A percentile compares a stretch with the other conserved stretches of the same genome.
phyloP scores from a whole-genome alignment of 2,113 vertebrate species.

The Scartelaos histophorus region DNA sequence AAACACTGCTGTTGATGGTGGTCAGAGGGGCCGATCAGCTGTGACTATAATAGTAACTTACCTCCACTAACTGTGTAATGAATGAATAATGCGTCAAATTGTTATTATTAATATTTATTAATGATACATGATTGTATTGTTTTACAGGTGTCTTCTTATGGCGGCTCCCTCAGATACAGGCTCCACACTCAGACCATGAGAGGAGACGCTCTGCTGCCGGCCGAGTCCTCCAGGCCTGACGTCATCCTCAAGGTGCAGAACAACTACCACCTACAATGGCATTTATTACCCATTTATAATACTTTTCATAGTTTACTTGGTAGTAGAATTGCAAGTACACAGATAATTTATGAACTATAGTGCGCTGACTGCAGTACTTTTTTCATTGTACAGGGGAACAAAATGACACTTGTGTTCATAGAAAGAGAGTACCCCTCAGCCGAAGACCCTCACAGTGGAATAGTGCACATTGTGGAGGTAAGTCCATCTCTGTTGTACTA shows the following conservation, averaged over 20 bases:
- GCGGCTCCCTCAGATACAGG: conserved; percentile 85
- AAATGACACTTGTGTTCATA: conserved; percentile 92
- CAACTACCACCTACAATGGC: not conserved
- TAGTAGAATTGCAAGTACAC: not conserved
- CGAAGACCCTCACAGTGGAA: conserved; percentile 79
- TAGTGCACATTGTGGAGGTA: conserved; percentile 91
- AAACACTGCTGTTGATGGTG: too few relatives aligned
- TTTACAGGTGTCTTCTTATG: conserved; percentile 89
- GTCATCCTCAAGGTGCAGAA: conserved; percentile 84
- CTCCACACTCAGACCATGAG: conserved; percentile 86
- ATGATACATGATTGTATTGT: not conserved
- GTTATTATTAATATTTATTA: too few relatives aligned
- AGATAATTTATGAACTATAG: not conserved
- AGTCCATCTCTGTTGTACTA: conserved; percentile 1
- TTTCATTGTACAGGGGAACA: conserved; percentile 83
- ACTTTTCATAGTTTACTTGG: not conserved
- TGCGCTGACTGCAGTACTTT: not conserved
- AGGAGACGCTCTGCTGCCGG: conserved; percentile 84
- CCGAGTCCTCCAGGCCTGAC: conserved; percentile 83
- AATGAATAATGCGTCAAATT: too few relatives aligned
- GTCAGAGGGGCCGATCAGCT: too few relatives aligned
- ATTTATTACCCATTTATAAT: not conserved
- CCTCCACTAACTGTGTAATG: too few relatives aligned
- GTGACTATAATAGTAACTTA: too few relatives aligned
- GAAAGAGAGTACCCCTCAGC: conserved; percentile 81